Evolutionary conservation across 2,888 invertebrate genomes (phyloP), one percentile per base, ranked within the genome.

Genomic region (Beris chalybata): DNA sequence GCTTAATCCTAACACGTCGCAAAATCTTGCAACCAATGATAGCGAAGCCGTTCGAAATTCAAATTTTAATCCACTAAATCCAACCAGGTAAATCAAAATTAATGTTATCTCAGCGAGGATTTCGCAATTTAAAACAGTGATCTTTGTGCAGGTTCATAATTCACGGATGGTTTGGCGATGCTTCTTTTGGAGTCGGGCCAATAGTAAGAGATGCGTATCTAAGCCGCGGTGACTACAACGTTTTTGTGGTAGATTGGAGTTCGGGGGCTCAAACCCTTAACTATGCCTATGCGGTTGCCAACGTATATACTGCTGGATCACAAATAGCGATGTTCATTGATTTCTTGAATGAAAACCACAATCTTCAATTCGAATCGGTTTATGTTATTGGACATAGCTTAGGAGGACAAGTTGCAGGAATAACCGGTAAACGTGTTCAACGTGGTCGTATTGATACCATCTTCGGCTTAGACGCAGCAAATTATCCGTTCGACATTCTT

Each of bases 161-260:
- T 54, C 86, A 86, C 71, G 86, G 86, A 11, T 86, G 85, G 85
- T 81, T 83, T 58, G 85, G 85, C 74, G 81, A 83, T 72, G 83
- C 83, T 43, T 77, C 79, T 66, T 81, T 84, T 38, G 47, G 52
- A 5, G 54, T 73, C 1, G 71, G 70, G 44, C 50, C 11, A 0
- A 6, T 64, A 0, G 74, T 79, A 7, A 75, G 74, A 12, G 66
- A 74, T 43, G 86, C 86, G 0, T 86, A 85, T 73, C 78, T 87
- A 31, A 81, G 82, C 67, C 79, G 82, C 4, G 85, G 84, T 44
- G 83, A 85, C 68, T 77, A 84, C 69, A 87, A 87, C 72, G 83
- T 87, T 67, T 83, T 87, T 64, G 82, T 84, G 3, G 84, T 87
- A 11, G 86, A 87, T 73, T 87, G 86, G 86, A 82, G 82, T 5